phyloP scores from a whole-genome alignment of 1,140 invertebrate genomes.

The Plectrocnemia conspersa region DNA sequence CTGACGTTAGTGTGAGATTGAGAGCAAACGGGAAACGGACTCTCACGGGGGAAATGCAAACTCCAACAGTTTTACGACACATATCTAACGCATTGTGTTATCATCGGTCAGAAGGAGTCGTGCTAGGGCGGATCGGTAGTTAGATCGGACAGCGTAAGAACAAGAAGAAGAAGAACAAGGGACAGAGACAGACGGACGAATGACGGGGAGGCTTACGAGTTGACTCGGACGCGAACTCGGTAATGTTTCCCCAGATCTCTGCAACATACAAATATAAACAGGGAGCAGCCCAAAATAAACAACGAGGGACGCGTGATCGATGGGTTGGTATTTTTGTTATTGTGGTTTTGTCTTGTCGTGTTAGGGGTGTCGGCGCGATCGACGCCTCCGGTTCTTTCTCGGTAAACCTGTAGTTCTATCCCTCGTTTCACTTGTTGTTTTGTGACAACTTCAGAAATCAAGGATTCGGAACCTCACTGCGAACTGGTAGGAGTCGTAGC shows the following conservation, averaged over 20 bases:
- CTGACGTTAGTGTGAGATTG: no score
- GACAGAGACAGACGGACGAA: constrained; percentile 37
- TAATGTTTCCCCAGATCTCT: constrained; percentile 69
- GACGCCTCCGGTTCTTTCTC: neutral
- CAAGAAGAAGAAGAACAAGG: constrained; percentile 47
- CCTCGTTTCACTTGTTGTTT: no score
- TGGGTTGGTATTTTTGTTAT: constrained; percentile 4
- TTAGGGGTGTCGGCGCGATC: neutral
- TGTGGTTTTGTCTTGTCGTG: neutral
- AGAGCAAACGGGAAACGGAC: no score
- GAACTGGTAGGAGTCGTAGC: no score
- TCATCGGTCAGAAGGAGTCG: neutral
- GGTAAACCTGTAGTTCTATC: neutral
- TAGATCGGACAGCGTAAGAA: constrained; percentile 26
- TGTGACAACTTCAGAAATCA: no score
- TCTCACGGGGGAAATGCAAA: constrained; percentile 11
- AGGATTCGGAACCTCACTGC: no score
- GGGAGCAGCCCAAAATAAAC: constrained; percentile 30
- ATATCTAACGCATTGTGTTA: constrained; percentile 11
- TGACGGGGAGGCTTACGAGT: constrained; percentile 57
- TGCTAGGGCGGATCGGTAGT: neutral
- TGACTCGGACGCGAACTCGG: constrained; percentile 70
- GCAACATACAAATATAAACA: constrained; percentile 64
- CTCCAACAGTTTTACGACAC: constrained; percentile 14
- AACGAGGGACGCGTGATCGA: constrained; percentile 26